phyloP scores from a whole-genome alignment of 2,797 vertebrate species.

The Myotis findleyi region DNA sequence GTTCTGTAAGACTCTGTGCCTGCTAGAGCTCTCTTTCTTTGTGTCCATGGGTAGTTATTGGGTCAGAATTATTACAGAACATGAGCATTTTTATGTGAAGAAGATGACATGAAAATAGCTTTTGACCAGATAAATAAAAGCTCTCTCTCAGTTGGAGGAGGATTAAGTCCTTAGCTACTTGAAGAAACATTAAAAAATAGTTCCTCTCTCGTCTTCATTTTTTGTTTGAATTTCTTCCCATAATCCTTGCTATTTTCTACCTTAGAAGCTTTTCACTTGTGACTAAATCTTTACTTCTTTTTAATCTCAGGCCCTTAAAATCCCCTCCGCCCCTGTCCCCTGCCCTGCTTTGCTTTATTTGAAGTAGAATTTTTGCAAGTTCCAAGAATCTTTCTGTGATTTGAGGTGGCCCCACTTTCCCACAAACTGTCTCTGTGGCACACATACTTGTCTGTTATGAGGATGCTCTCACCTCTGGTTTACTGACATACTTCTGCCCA shows the following conservation, averaged over 20 bases:
- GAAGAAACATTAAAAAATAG: constrained; percentile 45
- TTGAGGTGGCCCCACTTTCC: not conserved
- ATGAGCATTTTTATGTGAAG: constrained; percentile 38
- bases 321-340: accelerated
- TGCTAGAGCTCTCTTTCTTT: constrained; percentile 29
- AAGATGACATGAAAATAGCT: constrained; percentile 37
- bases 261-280: constrained; percentile 25
- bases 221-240: constrained; percentile 38
- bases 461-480: not conserved
- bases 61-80: not conserved
- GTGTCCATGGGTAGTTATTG: not conserved
- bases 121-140: constrained; percentile 55
- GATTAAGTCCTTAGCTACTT: constrained; percentile 69
- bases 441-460: not conserved
- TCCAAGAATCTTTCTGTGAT: not conserved
- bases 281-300: constrained; percentile 11
- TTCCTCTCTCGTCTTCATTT: not conserved
- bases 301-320: not conserved
- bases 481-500: not conserved
- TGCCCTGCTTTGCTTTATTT: not conserved
- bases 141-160: not conserved
- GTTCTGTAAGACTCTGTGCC: not conserved
- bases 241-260: constrained; percentile 28
- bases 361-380: not conserved
- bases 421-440: not conserved